phyloP scores from a whole-genome alignment of 2,888 invertebrate genomes.

The Lymantria dispar region DNA sequence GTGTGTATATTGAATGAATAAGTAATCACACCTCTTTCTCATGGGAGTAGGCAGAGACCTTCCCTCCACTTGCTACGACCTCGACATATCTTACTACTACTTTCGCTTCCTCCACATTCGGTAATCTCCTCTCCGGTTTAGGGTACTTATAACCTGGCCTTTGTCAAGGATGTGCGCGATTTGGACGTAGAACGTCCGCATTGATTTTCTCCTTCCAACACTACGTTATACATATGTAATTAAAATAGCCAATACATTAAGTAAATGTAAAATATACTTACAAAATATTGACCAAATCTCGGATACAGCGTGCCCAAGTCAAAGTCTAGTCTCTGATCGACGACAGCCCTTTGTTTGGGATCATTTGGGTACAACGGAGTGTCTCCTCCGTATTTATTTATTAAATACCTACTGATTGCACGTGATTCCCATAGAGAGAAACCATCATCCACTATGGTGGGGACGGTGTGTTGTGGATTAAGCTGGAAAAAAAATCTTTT shows the following conservation, averaged over 20 bases:
- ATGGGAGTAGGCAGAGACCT: no score
- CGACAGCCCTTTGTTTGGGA: conserved; percentile 85
- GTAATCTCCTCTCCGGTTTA: no score
- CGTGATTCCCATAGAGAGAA: conserved; percentile 92
- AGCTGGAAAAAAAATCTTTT: conserved; percentile 72
- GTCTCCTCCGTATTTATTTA: conserved; percentile 88
- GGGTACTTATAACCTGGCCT: no score
- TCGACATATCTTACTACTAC: no score
- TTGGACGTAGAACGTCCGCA: no score
- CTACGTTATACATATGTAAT: no score
- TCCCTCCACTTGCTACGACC: no score
- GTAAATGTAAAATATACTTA: conserved; percentile 58
- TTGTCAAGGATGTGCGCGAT: no score
- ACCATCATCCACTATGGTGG: conserved; percentile 90
- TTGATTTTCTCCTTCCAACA: no score
- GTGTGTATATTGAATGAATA: no score
- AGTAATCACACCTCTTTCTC: no score
- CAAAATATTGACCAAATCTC: conserved; percentile 85
- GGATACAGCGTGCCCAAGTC: conserved; percentile 88
- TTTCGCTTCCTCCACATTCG: no score
- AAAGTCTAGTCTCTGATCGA: conserved; percentile 90
- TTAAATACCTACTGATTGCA: conserved; percentile 89
- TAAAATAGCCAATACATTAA: not conserved
- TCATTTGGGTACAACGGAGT: conserved; percentile 88
- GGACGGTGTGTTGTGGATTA: conserved; percentile 91